Conservation (phyloP, 1,140 invertebrate species). For the Cardiocondyla obscurior region DNA sequence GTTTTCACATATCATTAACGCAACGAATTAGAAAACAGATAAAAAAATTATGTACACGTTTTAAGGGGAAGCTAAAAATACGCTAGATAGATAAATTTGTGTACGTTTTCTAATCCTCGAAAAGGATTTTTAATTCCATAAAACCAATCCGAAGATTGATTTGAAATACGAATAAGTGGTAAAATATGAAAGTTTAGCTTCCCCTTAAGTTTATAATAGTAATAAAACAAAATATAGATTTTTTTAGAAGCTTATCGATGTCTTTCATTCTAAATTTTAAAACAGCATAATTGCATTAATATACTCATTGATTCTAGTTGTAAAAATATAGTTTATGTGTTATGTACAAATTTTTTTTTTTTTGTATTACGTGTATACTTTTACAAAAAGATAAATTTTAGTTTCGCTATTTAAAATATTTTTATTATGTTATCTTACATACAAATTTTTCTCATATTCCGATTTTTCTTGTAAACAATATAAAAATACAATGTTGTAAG, state of each 20-base stretch:
- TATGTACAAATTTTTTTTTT: no score
- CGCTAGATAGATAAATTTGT: no score
- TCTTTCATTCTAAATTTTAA: conserved; percentile 33
- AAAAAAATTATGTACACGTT: conserved; percentile 23
- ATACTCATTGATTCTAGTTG: conserved; percentile 32
- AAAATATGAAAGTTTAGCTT: no score
- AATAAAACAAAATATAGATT: no score
- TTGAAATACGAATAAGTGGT: no score
- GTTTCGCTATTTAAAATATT: conserved; percentile 41
- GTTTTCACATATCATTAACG: conserved; percentile 85
- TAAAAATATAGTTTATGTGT: conserved; percentile 1
- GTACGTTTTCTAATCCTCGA: no score
- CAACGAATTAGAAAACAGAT: conserved; percentile 1
- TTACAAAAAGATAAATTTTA: conserved; percentile 31
- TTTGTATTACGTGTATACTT: conserved; percentile 7
- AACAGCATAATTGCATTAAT: conserved; percentile 39
- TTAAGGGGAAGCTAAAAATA: no score
- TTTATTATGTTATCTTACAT: conserved; percentile 28
- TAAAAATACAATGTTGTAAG: not conserved
- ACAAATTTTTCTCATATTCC: conserved; percentile 32
- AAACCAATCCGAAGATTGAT: no score
- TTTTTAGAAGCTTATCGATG: not conserved
- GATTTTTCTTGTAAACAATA: conserved; percentile 38
- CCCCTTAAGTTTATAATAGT: no score
- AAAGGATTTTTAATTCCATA: no score